A percentile compares a stretch with the other conserved stretches of the same genome.
Evolutionary conservation across 2,797 vertebrate genomes (phyloP).

Genomic region (Sparidentex hasta): DNA sequence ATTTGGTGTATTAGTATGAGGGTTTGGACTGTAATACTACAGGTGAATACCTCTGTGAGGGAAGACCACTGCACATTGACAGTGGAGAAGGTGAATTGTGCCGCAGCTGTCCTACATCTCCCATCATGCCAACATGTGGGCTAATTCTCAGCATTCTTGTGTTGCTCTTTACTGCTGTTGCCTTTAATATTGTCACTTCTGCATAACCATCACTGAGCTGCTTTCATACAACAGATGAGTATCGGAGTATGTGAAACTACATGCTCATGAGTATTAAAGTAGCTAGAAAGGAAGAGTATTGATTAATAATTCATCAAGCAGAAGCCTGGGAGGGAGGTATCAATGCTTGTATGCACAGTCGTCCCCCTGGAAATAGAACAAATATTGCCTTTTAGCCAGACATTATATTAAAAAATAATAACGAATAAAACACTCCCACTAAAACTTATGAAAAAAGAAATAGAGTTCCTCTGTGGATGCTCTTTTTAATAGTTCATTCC

Average conservation of each 20-base stretch:
- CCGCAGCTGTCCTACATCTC: slow-evolving; percentile 39
- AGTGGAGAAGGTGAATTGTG: slow-evolving; percentile 1
- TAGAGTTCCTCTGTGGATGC: slow-evolving; percentile 18
- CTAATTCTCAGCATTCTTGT: slow-evolving; percentile 41
- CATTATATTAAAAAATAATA: neutral
- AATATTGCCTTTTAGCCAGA: slow-evolving; percentile 47
- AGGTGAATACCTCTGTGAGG: slow-evolving; percentile 1
- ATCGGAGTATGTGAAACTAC: slow-evolving; percentile 6
- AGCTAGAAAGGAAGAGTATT: slow-evolving; percentile 45
- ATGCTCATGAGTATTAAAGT: slow-evolving; percentile 31
- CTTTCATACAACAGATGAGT: slow-evolving; percentile 23
- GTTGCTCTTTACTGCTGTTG: slow-evolving; percentile 11
- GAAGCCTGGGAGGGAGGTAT: slow-evolving; percentile 42
- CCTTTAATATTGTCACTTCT: neutral
- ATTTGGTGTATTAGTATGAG: neutral
- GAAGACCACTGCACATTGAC: neutral
- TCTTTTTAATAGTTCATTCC: slow-evolving; percentile 27
- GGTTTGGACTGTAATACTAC: neutral
- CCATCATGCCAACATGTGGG: slow-evolving; percentile 37
- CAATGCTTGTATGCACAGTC: slow-evolving; percentile 30
- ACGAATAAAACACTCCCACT: neutral
- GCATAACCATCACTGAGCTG: slow-evolving; percentile 17
- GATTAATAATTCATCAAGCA: slow-evolving; percentile 71
- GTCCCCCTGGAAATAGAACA: slow-evolving; percentile 39
- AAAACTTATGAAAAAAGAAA: slow-evolving; percentile 8